These are phyloP conservation scores for Eilema caniola DNA, from an alignment of 2,888 invertebrate species.

Conservation along the genomic window DNA sequence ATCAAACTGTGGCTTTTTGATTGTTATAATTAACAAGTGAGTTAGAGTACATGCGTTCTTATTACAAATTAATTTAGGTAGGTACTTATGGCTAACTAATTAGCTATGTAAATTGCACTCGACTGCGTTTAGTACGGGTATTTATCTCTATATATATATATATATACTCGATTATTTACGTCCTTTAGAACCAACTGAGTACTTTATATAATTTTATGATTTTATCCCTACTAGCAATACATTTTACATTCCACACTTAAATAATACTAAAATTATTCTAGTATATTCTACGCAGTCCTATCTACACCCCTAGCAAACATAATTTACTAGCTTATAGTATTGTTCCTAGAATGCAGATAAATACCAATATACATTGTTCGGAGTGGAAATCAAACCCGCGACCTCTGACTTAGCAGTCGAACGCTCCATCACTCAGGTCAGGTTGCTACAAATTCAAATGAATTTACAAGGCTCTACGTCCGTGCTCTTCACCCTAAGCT, in stretches of 20 bases:
- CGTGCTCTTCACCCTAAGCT: slow-evolving; percentile 43
- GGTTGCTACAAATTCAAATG: slow-evolving; percentile 28
- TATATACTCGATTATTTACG: slow-evolving; percentile 39
- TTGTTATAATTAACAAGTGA: too few relatives aligned
- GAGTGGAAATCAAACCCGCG: too few relatives aligned
- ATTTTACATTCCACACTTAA: too few relatives aligned
- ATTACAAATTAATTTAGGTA: neutral
- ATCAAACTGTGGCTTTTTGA: too few relatives aligned
- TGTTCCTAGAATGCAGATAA: neutral
- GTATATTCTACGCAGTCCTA: slow-evolving; percentile 7
- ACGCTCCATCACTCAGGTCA: neutral
- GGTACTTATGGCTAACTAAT: slow-evolving; percentile 14
- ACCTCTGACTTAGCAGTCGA: neutral
- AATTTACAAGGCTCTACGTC: slow-evolving; percentile 40
- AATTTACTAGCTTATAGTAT: neutral
- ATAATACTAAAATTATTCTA: too few relatives aligned
- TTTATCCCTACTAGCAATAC: slow-evolving; percentile 55
- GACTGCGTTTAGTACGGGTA: slow-evolving; percentile 41
- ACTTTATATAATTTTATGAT: too few relatives aligned
- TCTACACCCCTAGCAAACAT: neutral
- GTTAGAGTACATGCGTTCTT: neutral
- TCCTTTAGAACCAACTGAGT: slow-evolving; percentile 62
- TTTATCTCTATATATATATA: slow-evolving; percentile 48
- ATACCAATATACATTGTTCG: too few relatives aligned
- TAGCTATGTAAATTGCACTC: slow-evolving; percentile 33